Conservation (phyloP, 2,113 vertebrate species). For the Gavia stellata region DNA sequence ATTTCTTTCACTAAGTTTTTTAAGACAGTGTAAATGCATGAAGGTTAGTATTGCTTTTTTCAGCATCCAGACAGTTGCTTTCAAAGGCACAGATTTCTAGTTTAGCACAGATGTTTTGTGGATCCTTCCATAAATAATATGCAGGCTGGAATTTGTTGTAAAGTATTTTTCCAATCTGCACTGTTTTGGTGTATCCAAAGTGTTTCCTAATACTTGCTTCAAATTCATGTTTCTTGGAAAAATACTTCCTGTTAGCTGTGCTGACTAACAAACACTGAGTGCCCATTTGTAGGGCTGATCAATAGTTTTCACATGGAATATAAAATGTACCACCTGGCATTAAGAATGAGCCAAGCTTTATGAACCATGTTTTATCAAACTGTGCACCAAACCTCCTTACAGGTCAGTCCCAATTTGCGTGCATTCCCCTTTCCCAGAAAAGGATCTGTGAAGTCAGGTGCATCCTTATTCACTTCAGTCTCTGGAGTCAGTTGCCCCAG, state of each 20-base stretch:
- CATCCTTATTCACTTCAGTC: not conserved
- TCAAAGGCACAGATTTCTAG: not conserved
- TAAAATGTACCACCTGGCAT: not conserved
- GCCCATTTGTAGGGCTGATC: not conserved
- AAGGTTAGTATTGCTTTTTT: not conserved
- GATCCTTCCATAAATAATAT: not conserved
- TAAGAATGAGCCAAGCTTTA: not conserved
- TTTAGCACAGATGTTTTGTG: not conserved
- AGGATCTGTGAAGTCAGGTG: not conserved
- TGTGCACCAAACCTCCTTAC: not conserved
- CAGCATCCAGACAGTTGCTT: not conserved
- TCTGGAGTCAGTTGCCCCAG: not conserved
- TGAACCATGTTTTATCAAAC: not conserved
- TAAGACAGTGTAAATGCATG: not conserved
- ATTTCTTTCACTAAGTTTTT: not conserved
- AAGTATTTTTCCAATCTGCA: not conserved
- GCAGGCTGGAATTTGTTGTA: not conserved
- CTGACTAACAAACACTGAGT: not conserved
- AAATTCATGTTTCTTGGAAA: not conserved
- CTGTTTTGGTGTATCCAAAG: not conserved
- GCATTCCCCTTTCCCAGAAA: not conserved
- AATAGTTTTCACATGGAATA: not conserved
- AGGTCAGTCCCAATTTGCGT: not conserved
- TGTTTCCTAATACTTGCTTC: not conserved
- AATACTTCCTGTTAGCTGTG: not conserved